Percentiles rank a stretch among this genome's conserved stretches.
Evolutionary conservation across 2,113 vertebrate species (phyloP).

Genomic region (Forbesichthys agassizii): DNA sequence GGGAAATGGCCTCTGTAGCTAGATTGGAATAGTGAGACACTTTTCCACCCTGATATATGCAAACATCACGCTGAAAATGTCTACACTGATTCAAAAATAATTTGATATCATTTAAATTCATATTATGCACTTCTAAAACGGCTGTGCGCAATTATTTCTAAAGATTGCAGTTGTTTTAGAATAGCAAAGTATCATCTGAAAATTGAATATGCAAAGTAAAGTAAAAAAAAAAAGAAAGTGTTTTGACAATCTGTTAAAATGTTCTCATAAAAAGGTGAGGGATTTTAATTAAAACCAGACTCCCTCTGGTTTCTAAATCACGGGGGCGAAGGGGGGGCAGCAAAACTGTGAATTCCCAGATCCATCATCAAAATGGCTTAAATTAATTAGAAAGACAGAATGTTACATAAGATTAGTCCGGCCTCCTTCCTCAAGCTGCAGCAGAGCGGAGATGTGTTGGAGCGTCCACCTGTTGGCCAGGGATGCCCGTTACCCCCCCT

Average conservation of each 20-base stretch:
- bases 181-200: not conserved
- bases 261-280: constrained; percentile 7
- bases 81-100: too few relatives aligned
- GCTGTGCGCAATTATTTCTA: not conserved
- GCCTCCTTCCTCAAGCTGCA: constrained; percentile 12
- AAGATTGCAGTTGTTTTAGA: not conserved
- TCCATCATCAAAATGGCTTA: constrained; percentile 42
- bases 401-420: constrained; percentile 29
- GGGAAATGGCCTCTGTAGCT: too few relatives aligned
- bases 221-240: not conserved
- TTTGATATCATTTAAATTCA: not conserved
- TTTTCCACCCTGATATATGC: too few relatives aligned
- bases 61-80: too few relatives aligned
- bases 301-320: constrained; percentile 17
- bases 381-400: constrained; percentile 63
- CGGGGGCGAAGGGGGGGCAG: not conserved
- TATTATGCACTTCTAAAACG: not conserved
- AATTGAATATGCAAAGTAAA: not conserved
- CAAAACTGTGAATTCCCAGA: constrained; percentile 35
- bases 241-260: not conserved
- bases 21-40: too few relatives aligned
- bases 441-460: constrained; percentile 40
- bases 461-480: not conserved
- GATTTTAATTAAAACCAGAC: constrained; percentile 6
- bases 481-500: too few relatives aligned